Percentiles rank a stretch among this genome's conserved stretches.
These are phyloP conservation scores for Drosophila kanekoi DNA, from an alignment of 2,888 invertebrate genomes.

Conservation along the genomic window DNA sequence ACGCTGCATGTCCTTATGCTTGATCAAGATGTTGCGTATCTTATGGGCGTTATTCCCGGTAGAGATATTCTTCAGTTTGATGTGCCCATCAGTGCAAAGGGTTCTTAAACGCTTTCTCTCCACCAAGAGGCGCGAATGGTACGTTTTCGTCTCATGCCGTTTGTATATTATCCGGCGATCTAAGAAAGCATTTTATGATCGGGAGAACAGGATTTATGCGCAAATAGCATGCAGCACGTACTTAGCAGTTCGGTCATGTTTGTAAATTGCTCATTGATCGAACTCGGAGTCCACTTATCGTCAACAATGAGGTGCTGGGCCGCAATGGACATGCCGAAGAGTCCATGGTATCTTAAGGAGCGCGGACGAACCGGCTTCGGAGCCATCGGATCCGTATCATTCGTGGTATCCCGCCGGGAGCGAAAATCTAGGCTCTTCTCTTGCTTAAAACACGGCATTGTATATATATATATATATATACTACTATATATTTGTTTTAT, in stretches of 20 bases:
- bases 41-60: conserved; percentile 73
- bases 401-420: conserved; percentile 43
- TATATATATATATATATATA: conserved; percentile 12
- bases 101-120: conserved; percentile 65
- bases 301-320: conserved; percentile 82
- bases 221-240: conserved; percentile 46
- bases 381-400: conserved; percentile 51
- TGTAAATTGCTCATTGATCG: conserved; percentile 78
- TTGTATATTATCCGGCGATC: conserved; percentile 74
- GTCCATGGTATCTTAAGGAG: conserved; percentile 77
- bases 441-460: conserved; percentile 63
- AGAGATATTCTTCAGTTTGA: conserved; percentile 76
- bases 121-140: conserved; percentile 57
- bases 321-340: conserved; percentile 81
- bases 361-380: conserved; percentile 79
- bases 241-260: conserved; percentile 79
- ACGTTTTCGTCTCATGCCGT: conserved; percentile 67
- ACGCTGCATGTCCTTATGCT: conserved; percentile 82
- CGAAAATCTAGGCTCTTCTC: conserved; percentile 47
- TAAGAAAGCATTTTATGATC: conserved; percentile 21
- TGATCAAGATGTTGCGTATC: conserved; percentile 80
- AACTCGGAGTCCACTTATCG: conserved; percentile 79
- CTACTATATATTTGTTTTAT: not conserved
- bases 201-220: not conserved
- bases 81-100: conserved; percentile 80